Evolutionary conservation across 64 coral and sea anemone species (phyloP), one percentile per base, ranked within the genome.

Genomic region (Dendronephthya gigantea): DNA sequence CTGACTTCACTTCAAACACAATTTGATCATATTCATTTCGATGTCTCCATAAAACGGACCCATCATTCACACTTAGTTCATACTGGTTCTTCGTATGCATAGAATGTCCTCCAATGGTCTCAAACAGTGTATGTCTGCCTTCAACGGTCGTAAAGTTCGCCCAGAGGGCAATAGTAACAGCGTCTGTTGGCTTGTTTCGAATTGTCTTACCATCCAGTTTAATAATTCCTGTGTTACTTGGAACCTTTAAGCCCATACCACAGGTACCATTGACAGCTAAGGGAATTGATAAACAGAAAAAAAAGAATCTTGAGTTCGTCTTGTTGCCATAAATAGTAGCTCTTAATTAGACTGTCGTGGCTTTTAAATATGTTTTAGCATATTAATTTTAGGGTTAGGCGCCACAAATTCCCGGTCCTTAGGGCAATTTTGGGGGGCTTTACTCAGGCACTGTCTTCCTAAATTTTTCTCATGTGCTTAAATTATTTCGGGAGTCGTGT

Each of bases 1-100:
- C 92, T 19, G 94, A 93, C 3, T 35, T 39, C 39, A 97, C 94
- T 50, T 88, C 88, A 36, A 97, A 97, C 31, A 97, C 83, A 36
- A 89, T 34, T 29, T 85, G 88, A 29, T 93, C 94, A 70, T 91
- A 88, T 33, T 97, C 87, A 35, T 97, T 89, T 38, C 93, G 84
- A 25, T 97, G 94, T 38, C 68, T 90, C 94, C 94, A 97, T 5
- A 59, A 87, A 7, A 97, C 87, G 15, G 91, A 91, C 30, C 94
- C 94, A 76, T 91, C 87, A 74, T 82, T 85, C 23, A 91, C 83
- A 19, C 75, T 86, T 76, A 97, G 82, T 49, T 87, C 85, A 85
- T 93, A 97, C 48, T 97, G 94, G 49, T 97, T 92, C 31, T 93
- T 92, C 25, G 88, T 97, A 68, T 97, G 94, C 48, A 88, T 79